Percentiles rank a stretch among this genome's conserved stretches.
Conservation (phyloP, 2,797 vertebrate genomes). For the Triplophysa yarkandensis region DNA sequence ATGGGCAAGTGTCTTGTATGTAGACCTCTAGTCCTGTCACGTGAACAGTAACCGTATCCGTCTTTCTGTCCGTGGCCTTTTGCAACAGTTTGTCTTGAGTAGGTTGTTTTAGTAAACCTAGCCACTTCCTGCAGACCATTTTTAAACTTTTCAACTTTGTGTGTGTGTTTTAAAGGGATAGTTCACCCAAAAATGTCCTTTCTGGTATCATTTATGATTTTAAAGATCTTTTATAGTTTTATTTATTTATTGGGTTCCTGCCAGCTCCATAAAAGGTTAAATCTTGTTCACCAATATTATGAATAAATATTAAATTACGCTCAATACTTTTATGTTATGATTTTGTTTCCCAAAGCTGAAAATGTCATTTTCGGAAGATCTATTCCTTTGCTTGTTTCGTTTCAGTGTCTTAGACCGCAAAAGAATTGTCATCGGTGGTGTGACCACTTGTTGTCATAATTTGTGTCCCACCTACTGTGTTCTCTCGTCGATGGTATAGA, state of each 20-base stretch:
- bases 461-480: slow-evolving; percentile 54
- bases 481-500: slow-evolving; percentile 52
- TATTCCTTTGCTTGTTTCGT: slow-evolving; percentile 4
- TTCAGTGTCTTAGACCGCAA: background rate
- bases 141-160: slow-evolving; percentile 34
- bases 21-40: slow-evolving; percentile 61
- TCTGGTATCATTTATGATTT: slow-evolving; percentile 15
- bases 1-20: slow-evolving; percentile 62
- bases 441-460: slow-evolving; percentile 40
- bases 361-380: slow-evolving; percentile 13
- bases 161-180: slow-evolving; percentile 10
- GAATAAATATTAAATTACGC: too few relatives aligned
- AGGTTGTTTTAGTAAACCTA: slow-evolving; percentile 61
- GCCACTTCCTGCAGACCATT: slow-evolving; percentile 60
- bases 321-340: too few relatives aligned
- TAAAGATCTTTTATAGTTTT: too few relatives aligned
- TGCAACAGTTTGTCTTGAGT: slow-evolving; percentile 57
- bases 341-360: background rate
- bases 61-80: slow-evolving; percentile 61
- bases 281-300: too few relatives aligned
- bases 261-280: too few relatives aligned
- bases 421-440: slow-evolving; percentile 29
- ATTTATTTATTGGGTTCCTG: too few relatives aligned
- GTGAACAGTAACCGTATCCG: slow-evolving; percentile 66
- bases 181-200: slow-evolving; percentile 33